These are phyloP conservation scores for Papilio machaon DNA, from an alignment of 1,140 invertebrate genomes.

Conservation along the genomic window DNA sequence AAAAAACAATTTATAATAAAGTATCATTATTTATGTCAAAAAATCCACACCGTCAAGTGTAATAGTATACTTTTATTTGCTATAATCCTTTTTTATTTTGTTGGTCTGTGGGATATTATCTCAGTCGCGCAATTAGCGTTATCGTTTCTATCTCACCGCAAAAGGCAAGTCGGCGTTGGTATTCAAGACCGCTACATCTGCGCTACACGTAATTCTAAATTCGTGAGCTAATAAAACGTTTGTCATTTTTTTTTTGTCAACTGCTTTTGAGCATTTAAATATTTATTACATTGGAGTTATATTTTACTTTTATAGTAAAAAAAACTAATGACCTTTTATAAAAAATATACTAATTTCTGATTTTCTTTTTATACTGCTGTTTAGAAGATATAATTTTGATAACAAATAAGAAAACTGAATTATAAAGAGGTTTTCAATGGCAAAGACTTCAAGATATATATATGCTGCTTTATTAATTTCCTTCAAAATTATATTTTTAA, in stretches of 20 bases:
- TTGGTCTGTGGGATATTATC: conserved; percentile 3
- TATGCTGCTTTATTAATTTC: no score
- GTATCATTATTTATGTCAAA: not conserved
- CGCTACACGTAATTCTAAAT: conserved; percentile 30
- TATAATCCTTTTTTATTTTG: not conserved
- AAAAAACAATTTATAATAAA: no score
- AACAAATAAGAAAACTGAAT: not conserved
- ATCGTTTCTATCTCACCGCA: conserved; percentile 36
- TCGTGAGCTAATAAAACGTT: conserved; percentile 36
- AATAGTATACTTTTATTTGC: conserved; percentile 4
- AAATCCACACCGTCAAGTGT: not conserved
- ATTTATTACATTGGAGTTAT: conserved; percentile 13
- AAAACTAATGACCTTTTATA: not conserved
- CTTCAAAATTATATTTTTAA: no score
- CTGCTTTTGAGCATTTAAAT: not conserved
- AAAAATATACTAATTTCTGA: not conserved
- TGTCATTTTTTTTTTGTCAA: conserved; percentile 23
- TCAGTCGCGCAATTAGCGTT: conserved; percentile 31
- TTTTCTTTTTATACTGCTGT: not conserved
- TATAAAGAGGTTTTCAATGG: no score
- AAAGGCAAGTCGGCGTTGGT: conserved; percentile 27
- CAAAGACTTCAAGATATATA: no score
- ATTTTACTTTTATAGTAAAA: conserved; percentile 2
- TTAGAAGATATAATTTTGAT: not conserved
- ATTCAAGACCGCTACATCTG: conserved; percentile 30